Base-by-base conservation (phyloP, 2,888 invertebrate genomes). In the Ecliptopera silaceata region DNA sequence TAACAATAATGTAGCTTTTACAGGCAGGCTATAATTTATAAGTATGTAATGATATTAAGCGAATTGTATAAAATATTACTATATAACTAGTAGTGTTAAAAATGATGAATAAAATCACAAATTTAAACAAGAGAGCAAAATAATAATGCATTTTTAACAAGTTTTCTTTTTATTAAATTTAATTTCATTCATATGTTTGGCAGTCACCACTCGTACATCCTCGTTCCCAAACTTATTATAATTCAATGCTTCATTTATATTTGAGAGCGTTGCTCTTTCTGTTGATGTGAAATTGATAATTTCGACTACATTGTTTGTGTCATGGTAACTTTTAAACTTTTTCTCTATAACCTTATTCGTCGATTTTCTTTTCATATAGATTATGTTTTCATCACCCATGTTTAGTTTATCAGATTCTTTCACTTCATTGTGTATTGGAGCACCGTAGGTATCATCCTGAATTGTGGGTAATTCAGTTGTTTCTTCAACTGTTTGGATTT, bases 181-280 rank as follows among this genome's bases (percentile, higher is more conserved):
- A 38, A 91, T 90, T 64, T 68, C 84, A 76, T 90, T 91, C 0
- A 84, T 43, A 31, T 84, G 77, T 63, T 86, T 90, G 0, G 65
- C 43, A 0, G 79, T 72, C 1, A 90, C 54, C 62, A 72, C 71
- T 50, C 63, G 81, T 1, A 91, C 74, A 3, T 74, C 41, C 71
- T 88, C 88, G 43, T 75, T 77, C 1, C 88, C 88, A 71, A 88
- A 87, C 11, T 77, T 83, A 55, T 83, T 74, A 46, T 84, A 87
- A 68, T 86, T 90, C 2, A 90, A 67, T 13, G 66, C 67, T 52
- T 86, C 84, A 68, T 88, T 80, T 1, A 90, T 81, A 64, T 89
- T 88, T 3, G 85, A 82, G 1, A 89, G 12, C 0, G 78, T 71
- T n/a, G 79, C 80, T 1, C 50, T 68, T 1, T 85, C 72, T 0